Evolutionary conservation across 1,140 invertebrate genomes (phyloP).

Genomic region (Zaprionus ghesquierei): DNA sequence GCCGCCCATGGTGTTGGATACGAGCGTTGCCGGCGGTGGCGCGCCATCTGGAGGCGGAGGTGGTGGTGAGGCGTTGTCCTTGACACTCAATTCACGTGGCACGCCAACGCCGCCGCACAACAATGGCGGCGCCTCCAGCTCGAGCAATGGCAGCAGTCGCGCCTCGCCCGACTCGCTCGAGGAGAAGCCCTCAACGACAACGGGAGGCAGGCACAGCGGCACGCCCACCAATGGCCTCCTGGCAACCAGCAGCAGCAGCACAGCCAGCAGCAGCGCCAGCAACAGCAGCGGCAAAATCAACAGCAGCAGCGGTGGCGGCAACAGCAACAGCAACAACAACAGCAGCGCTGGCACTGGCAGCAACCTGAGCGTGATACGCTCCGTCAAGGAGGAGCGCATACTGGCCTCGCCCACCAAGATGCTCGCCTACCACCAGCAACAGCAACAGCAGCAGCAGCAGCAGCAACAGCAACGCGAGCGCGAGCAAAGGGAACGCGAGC

Average conservation of each 20-base stretch:
- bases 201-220: constrained; percentile 22
- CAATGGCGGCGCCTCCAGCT: constrained; percentile 62
- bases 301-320: constrained; percentile 2
- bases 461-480: constrained; percentile 39
- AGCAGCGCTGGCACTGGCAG: constrained; percentile 20
- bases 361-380: constrained; percentile 79
- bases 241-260: constrained; percentile 7
- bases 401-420: constrained; percentile 75
- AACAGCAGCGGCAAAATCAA: constrained; percentile 14
- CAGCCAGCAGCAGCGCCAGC: constrained; percentile 1
- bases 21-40: background rate
- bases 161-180: constrained; percentile 79
- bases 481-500: constrained; percentile 14
- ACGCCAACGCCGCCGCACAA: constrained; percentile 72
- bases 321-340: constrained; percentile 39
- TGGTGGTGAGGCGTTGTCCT: constrained; percentile 14
- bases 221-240: constrained; percentile 66
- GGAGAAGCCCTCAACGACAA: constrained; percentile 76
- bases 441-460: constrained; percentile 40
- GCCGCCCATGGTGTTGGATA: constrained; percentile 45
- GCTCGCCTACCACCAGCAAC: constrained; percentile 72
- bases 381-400: constrained; percentile 78
- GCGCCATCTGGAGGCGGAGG: background rate
- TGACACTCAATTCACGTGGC: constrained; percentile 36
- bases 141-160: constrained; percentile 75